Percentiles rank a stretch among this genome's conserved stretches.
These are phyloP conservation scores for Petrocephalus zakoni DNA, from an alignment of 2,113 vertebrate genomes.

Conservation along the genomic window DNA sequence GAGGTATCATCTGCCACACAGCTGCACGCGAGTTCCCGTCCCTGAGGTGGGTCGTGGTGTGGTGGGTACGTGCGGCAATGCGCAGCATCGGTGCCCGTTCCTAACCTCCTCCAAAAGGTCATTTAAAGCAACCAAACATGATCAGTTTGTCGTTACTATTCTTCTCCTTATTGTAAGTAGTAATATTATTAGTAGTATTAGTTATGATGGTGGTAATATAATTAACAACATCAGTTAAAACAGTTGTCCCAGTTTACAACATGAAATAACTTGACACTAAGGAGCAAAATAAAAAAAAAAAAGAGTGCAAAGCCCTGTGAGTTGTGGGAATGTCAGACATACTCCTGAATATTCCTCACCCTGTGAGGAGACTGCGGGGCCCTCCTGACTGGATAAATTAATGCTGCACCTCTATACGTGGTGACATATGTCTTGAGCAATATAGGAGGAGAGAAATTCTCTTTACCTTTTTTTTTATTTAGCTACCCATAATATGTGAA, in stretches of 20 bases:
- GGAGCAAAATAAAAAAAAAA: neutral
- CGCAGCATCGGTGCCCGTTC: no score
- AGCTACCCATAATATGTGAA: neutral
- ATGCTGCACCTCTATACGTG: neutral
- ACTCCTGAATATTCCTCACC: neutral
- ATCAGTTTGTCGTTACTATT: neutral
- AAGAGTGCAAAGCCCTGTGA: neutral
- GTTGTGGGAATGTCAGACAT: neutral
- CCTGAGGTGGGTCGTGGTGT: no score
- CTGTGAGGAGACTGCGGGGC: neutral
- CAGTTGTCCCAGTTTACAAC: neutral
- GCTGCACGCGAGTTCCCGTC: no score
- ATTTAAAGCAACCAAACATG: neutral
- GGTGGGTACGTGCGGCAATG: no score
- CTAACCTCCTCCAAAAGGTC: no score
- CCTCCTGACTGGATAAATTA: neutral
- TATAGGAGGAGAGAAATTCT: neutral
- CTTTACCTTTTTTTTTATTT: neutral
- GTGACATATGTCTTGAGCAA: neutral
- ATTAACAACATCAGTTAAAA: neutral
- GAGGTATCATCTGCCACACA: no score
- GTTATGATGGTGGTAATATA: neutral
- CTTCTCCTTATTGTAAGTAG: neutral
- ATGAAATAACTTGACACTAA: neutral
- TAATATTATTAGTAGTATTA: neutral